Conservation (phyloP, 2,797 vertebrate genomes). For the Champsocephalus gunnari region DNA sequence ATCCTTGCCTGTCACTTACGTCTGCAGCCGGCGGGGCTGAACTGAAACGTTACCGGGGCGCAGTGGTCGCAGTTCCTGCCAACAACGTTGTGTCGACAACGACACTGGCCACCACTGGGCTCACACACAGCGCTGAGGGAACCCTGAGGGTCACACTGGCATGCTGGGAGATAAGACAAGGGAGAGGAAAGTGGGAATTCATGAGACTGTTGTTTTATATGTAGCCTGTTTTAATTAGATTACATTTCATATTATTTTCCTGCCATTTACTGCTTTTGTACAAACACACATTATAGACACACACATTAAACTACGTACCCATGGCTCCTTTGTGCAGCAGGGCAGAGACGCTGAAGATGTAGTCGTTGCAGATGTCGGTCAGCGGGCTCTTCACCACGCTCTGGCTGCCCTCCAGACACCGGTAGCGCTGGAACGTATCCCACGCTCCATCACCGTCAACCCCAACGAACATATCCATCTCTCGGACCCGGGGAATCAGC, state of each 20-base stretch:
- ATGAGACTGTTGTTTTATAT: too few species aligned
- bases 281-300: background rate
- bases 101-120: constrained; percentile 91
- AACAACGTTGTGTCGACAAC: constrained; percentile 90
- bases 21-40: constrained; percentile 91
- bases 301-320: constrained; percentile 70
- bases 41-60: constrained; percentile 90
- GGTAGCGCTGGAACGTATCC: constrained; percentile 96
- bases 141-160: constrained; percentile 93
- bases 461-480: constrained; percentile 92
- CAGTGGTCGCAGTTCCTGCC: constrained; percentile 93
- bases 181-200: background rate
- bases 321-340: constrained; percentile 92
- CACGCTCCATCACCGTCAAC: constrained; percentile 87
- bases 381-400: constrained; percentile 94
- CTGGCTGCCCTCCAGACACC: constrained; percentile 95
- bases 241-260: too few species aligned
- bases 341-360: constrained; percentile 95
- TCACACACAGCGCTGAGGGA: constrained; percentile 92
- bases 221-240: too few species aligned
- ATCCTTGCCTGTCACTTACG: constrained; percentile 73
- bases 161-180: constrained; percentile 80
- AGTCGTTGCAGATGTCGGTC: constrained; percentile 93
- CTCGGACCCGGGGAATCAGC: constrained; percentile 92
- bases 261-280: too few species aligned